A percentile compares a stretch with the other conserved stretches of the same genome.
phyloP scores from a whole-genome alignment of 2,113 vertebrate genomes.

The Pseudopipra pipra region DNA sequence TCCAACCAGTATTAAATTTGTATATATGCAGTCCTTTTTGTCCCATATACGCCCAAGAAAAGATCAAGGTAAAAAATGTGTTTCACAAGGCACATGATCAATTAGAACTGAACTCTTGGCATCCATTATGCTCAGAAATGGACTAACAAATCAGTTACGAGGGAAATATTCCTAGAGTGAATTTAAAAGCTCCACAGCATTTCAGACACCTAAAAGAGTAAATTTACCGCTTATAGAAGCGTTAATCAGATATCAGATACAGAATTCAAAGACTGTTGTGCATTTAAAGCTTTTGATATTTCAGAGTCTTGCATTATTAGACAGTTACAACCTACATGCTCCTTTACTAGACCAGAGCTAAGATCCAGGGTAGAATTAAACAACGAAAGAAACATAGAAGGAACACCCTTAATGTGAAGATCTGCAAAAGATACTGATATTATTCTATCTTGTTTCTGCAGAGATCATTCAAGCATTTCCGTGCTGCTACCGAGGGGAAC shows the following conservation, averaged over 20 bases:
- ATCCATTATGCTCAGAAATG: background rate
- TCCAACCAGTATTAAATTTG: background rate
- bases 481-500: background rate
- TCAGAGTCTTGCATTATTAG: background rate
- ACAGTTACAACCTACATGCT: background rate
- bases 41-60: background rate
- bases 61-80: background rate
- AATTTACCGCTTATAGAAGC: background rate
- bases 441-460: background rate
- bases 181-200: background rate
- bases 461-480: background rate
- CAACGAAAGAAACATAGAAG: background rate
- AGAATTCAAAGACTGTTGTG: background rate
- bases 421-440: background rate
- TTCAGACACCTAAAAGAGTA: background rate
- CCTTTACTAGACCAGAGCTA: background rate
- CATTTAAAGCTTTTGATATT: background rate
- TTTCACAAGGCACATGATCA: background rate
- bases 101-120: background rate
- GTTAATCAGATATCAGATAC: background rate
- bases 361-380: background rate
- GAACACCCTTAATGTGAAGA: background rate
- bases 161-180: background rate
- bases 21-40: background rate
- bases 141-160: background rate